Conservation (phyloP, 1,140 invertebrate species). For the Andrena cerasifolii region DNA sequence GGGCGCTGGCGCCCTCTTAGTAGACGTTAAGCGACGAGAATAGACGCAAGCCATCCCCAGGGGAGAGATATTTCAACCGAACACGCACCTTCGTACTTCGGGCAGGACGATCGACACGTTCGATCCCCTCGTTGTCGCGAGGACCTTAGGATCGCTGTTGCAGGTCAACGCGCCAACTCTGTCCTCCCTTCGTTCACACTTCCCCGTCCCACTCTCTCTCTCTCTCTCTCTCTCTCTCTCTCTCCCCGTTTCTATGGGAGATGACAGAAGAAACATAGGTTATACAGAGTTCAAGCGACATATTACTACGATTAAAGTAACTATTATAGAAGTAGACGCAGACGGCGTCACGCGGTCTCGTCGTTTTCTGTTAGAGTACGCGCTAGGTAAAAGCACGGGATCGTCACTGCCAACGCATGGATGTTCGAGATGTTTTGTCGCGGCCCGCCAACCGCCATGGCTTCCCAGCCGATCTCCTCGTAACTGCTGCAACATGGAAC, state of each 20-base stretch:
- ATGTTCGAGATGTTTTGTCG: conserved; percentile 53
- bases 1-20: conserved; percentile 74
- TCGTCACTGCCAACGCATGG: conserved; percentile 67
- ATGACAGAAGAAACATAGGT: not conserved
- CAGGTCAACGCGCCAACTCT: conserved; percentile 55
- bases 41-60: conserved; percentile 13
- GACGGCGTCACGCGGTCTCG: conserved; percentile 16
- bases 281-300: conserved; percentile 33
- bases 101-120: conserved; percentile 9
- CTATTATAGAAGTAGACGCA: conserved; percentile 26
- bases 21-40: conserved; percentile 69
- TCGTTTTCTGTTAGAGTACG: conserved; percentile 43
- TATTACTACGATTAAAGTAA: conserved; percentile 35
- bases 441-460: not conserved
- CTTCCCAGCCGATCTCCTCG: not conserved
- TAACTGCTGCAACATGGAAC: not conserved
- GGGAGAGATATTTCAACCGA: conserved; percentile 19
- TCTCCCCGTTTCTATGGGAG: conserved; percentile 47
- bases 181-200: conserved; percentile 28
- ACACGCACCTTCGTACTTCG: not conserved
- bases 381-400: conserved; percentile 53
- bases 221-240: no score
- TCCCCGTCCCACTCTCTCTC: no score
- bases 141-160: conserved; percentile 50
- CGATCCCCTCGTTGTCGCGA: conserved; percentile 33